phyloP scores from a whole-genome alignment of 2,797 vertebrate species.

The Falco cherrug region DNA sequence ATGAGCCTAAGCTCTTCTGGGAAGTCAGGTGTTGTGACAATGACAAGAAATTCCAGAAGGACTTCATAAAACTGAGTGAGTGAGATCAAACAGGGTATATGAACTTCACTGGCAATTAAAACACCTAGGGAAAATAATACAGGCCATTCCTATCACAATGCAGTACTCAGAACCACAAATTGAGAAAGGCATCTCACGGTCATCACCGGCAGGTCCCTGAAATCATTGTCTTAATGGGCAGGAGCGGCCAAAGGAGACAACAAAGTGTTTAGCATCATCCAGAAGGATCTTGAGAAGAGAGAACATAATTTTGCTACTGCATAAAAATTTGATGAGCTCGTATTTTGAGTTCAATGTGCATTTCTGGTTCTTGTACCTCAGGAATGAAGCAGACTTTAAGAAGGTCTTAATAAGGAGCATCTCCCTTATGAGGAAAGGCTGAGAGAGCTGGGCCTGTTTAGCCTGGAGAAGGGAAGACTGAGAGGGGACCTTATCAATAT shows the following conservation, averaged over 20 bases:
- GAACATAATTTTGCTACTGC: background rate
- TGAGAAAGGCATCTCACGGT: background rate
- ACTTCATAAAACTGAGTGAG: background rate
- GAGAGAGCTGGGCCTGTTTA: too few species aligned
- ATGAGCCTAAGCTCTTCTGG: background rate
- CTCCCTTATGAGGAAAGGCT: too few species aligned
- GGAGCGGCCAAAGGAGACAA: background rate
- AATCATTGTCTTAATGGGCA: background rate
- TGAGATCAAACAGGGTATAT: background rate
- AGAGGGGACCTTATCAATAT: too few species aligned
- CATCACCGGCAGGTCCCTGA: background rate
- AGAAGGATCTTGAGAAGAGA: background rate
- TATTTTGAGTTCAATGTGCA: background rate
- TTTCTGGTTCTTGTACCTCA: background rate
- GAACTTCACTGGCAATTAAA: background rate
- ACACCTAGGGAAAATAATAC: background rate
- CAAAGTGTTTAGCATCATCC: background rate
- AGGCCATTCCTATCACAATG: background rate
- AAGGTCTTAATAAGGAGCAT: background rate
- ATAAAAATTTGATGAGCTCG: background rate
- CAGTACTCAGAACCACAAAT: background rate
- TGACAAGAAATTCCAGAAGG: background rate
- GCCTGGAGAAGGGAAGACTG: too few species aligned
- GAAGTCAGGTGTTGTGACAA: background rate
- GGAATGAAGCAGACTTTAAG: background rate